These are phyloP conservation scores for Maniola hyperantus DNA, from an alignment of 2,888 invertebrate species.

Conservation along the genomic window DNA sequence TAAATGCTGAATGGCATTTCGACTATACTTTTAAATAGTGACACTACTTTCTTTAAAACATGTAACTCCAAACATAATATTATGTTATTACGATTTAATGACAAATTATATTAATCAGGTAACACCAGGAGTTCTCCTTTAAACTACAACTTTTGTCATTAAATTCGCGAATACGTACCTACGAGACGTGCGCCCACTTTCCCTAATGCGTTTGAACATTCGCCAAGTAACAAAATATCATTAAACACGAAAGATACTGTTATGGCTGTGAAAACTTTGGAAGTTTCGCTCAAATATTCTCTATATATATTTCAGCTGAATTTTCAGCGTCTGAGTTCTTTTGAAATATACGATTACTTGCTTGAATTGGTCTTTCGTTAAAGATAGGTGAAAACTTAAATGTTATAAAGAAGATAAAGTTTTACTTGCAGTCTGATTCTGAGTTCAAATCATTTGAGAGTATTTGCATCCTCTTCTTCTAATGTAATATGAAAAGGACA, in stretches of 20 bases:
- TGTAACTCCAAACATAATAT: background rate
- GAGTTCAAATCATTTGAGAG: no score
- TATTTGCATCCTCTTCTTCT: no score
- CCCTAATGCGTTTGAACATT: conserved; percentile 35
- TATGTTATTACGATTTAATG: background rate
- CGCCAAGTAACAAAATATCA: conserved; percentile 33
- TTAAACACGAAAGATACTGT: conserved; percentile 32
- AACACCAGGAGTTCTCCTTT: background rate
- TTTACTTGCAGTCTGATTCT: no score
- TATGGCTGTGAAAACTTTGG: conserved; percentile 23
- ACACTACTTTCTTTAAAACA: no score
- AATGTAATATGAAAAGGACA: no score
- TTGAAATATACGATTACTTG: background rate
- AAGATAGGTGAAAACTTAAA: background rate
- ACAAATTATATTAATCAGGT: background rate
- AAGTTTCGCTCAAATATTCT: background rate
- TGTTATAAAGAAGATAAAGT: no score
- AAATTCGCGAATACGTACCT: conserved; percentile 33
- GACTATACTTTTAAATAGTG: no score
- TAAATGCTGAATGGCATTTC: no score
- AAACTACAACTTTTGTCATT: conserved; percentile 28
- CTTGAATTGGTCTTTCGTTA: no score
- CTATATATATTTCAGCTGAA: conserved; percentile 9
- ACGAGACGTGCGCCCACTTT: conserved; percentile 26
- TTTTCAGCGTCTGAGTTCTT: conserved; percentile 10